A percentile compares a stretch with the other conserved stretches of the same genome.
phyloP scores from a whole-genome alignment of 2,888 invertebrate genomes.

The Himalopsyche tibetana region DNA sequence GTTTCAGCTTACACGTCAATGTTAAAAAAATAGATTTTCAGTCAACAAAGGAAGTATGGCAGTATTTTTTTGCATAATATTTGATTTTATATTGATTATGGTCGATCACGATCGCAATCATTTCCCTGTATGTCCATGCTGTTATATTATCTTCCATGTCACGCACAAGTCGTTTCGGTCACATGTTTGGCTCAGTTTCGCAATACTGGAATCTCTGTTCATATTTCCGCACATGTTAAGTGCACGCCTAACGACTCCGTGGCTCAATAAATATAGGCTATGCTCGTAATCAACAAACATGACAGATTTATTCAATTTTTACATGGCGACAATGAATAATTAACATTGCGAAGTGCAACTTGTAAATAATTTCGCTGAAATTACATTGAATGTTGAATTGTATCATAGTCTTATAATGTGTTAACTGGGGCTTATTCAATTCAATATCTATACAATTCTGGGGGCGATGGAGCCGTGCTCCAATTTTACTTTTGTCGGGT shows the following conservation, averaged over 20 bases:
- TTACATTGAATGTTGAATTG: too few relatives aligned
- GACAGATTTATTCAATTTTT: too few relatives aligned
- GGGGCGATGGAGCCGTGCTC: too few relatives aligned
- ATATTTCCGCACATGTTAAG: slow-evolving; percentile 9
- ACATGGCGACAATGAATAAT: too few relatives aligned
- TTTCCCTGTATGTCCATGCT: slow-evolving; percentile 16
- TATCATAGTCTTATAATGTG: too few relatives aligned
- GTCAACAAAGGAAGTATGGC: slow-evolving; percentile 11
- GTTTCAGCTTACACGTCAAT: not conserved
- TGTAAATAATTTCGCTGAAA: too few relatives aligned
- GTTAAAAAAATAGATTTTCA: not conserved
- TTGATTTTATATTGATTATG: slow-evolving; percentile 2
- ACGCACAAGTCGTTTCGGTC: slow-evolving; percentile 18
- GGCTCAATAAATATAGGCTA: not conserved
- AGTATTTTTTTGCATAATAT: slow-evolving; percentile 21
- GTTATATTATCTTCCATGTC: slow-evolving; percentile 12
- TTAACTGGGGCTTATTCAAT: too few relatives aligned
- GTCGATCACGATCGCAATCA: slow-evolving; percentile 20
- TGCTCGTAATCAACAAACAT: too few relatives aligned
- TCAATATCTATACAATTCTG: too few relatives aligned
- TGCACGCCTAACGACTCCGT: slow-evolving; percentile 6
- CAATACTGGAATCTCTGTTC: not conserved
- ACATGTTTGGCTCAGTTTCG: slow-evolving; percentile 10
- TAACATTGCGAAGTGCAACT: too few relatives aligned
- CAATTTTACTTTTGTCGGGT: too few relatives aligned